Base-by-base conservation (phyloP, 2,797 vertebrate genomes). In the Sparus aurata region DNA sequence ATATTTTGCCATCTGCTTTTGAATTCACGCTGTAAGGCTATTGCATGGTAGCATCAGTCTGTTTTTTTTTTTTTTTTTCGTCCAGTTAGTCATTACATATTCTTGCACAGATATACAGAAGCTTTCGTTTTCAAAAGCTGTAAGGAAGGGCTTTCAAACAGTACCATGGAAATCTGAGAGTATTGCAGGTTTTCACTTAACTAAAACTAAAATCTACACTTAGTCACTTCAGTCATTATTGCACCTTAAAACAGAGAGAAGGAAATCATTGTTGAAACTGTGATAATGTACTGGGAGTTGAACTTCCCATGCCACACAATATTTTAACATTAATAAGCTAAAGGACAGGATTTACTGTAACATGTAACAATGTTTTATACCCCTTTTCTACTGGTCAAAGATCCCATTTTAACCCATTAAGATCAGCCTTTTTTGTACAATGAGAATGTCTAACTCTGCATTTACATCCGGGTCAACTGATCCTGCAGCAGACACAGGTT, bases 291-390 rank as follows among this genome's bases (percentile, higher is more conserved):
- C n/a, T n/a, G 49, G 1, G 3, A 22, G 11, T 58, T 66, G 27
- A 66, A 63, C 55, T 27, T 27, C 0, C 27, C 12, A 16, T 76
- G 23, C 54, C 2, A 13, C 16, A 54, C 23, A n/a, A 53, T 43
- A 4, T 53, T 72, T 79, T 63, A 25, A 50, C 13, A 61, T 73
- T 68, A 57, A 38, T 65, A 50, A 69, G 55, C 25, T 18, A 60
- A 69, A 55, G 41, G 38, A 54, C 9, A 30, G 1, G 34, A 43
- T 11, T 38, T 38, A 38, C 38, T 38, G 38, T 11, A 8, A 38
- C 38, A 38, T 38, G 38, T 38, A 38, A 11, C 38, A 38, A 38
- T 38, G 38, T 38, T 38, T 38, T 10, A 38, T 38, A 38, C 38
- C 10, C 38, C 38, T 11, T 38, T 38, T 38, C 38, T 8, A 38